Evolutionary conservation across 2,888 invertebrate genomes (phyloP), one percentile per base, ranked within the genome.

Genomic region (Palloptera scutellata): DNA sequence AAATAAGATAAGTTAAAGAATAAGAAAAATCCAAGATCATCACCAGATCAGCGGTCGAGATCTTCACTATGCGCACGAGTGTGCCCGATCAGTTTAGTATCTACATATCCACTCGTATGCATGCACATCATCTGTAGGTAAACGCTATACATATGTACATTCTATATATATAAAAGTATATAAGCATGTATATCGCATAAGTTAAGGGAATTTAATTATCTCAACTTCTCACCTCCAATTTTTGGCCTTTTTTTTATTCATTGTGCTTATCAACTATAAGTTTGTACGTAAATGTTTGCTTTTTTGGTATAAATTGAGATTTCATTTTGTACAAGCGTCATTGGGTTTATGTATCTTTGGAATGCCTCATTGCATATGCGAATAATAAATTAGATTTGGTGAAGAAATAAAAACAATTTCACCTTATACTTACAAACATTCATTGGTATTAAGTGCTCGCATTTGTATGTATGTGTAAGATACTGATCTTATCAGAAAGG

Each of bases 381-480:
- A 59, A 65, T 65, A 65, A 65, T 64, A 64, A 59, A 64, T 58
- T 64, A 64, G 15, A 15, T 48, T 48, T n/a, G n/a, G 10, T 15
- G 11, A 45, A 48, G 13, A 53, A n/a, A 53, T 17, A 17, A 48
- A 48, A 48, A 48, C 48, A 48, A 8, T 30, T 30, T 30, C 2
- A 30, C 30, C 6, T 6, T 30, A 30, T 15, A 48, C 48, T 9
- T 53, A 15, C 19, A 11, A 15, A 53, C 19, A 53, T 53, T 9
- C 19, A 3, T 19, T 53, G 8, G 19, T 53, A 19, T n/a, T 15
- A 15, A 53, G 17, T 19, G 15, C 19, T 15, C 19, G 19, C 8
- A 48, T 11, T 1, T 17, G 17, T 5, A 15, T 15, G 15, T 52
- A 52, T 53, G 17, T 17, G 17, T n/a, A n/a, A 17, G 19, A 15